These are phyloP conservation scores for Xanthia togata DNA, from an alignment of 2,888 invertebrate genomes.

Conservation along the genomic window DNA sequence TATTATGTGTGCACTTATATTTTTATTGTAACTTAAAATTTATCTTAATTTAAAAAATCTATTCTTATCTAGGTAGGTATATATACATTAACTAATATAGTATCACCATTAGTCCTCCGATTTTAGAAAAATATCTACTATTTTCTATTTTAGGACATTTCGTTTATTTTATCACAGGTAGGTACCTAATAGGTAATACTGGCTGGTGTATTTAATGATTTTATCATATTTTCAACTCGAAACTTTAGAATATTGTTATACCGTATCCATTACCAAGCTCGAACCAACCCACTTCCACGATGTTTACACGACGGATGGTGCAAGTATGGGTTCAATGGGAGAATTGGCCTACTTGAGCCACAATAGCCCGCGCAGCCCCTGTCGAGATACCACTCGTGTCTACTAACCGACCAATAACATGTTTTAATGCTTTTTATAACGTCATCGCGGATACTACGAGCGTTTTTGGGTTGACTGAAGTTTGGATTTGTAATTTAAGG, in stretches of 20 bases:
- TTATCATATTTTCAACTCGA: neutral
- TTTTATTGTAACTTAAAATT: too few relatives aligned
- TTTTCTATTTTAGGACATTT: neutral
- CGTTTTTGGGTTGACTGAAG: conserved; percentile 52
- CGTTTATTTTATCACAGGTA: neutral
- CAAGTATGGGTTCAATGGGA: conserved; percentile 85
- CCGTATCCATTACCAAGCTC: conserved; percentile 72
- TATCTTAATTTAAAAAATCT: too few relatives aligned
- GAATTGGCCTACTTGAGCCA: conserved; percentile 88
- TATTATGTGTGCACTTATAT: too few relatives aligned
- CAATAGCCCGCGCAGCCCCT: conserved; percentile 78
- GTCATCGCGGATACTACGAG: conserved; percentile 55
- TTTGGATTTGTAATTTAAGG: conserved; percentile 8
- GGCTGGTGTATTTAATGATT: neutral
- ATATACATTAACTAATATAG: neutral
- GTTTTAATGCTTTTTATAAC: conserved; percentile 69
- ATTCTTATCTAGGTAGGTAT: too few relatives aligned
- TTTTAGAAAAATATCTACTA: neutral
- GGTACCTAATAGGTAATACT: neutral
- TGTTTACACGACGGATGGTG: conserved; percentile 88
- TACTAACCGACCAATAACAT: conserved; percentile 73
- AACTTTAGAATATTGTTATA: conserved; percentile 29
- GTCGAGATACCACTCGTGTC: conserved; percentile 79
- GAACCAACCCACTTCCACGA: conserved; percentile 58
- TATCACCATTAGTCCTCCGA: too few relatives aligned